Base-by-base conservation (phyloP, 2,797 vertebrate species). In the Anguilla anguilla region DNA sequence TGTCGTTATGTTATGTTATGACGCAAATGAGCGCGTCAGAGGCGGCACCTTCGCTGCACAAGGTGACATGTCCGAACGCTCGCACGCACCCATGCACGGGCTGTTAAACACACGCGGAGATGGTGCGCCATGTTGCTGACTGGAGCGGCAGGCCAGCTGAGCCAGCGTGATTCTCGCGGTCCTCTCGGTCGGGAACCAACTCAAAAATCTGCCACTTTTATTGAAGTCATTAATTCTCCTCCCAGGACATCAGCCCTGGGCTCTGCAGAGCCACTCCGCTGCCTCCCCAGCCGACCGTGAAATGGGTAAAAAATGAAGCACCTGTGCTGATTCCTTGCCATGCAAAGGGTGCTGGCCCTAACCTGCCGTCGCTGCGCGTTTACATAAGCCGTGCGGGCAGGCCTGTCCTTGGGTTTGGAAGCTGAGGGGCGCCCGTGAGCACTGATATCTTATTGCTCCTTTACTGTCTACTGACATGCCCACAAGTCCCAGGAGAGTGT, bases 191-290 rank as follows among this genome's bases (percentile, higher is more conserved):
- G 90, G 92, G 90, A 92, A 91, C 89, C 93, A 87, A 88, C 61
- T 88, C 90, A 91, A 83, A 93, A 94, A 93, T 92, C 92, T 92
- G 92, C 86, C 93, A 64, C 86, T 94, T 94, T 95, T 94, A 96
- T 95, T 94, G 92, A 92, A 95, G 94, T 95, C 94, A 95, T 96
- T 96, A 95, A 93, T 95, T 95, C 91, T 91, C 92, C 91, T 92
- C 86, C 93, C 92, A 91, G 92, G 94, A 92, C 4, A 88, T 90
- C 91, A 46, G 86, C 85, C 88, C 89, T 55, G 84, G 85, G 87
- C 89, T 89, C 64, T 55, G 28, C 90, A 89, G 89, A 91, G 88
- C 90, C 79, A 86, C 67, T 39, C 72, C 87, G 89, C 89, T 87
- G 87, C 91, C 87, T 77, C 61, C 84, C 91, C 91, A 87, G 79